phyloP scores from a whole-genome alignment of 2,113 vertebrate genomes.

The Aegotheles bennettii region DNA sequence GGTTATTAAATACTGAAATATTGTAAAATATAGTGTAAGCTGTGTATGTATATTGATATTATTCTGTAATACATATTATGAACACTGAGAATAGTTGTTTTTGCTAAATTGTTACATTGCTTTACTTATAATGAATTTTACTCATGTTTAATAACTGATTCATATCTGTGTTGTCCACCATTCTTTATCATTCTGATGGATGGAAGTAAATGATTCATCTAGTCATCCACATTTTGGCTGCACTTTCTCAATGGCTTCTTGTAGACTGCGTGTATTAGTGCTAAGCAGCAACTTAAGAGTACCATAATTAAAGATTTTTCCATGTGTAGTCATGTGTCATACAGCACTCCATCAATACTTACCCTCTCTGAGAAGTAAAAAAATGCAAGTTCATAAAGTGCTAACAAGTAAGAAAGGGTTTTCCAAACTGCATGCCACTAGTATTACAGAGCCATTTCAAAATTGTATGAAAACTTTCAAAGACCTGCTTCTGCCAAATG shows the following conservation, averaged over 20 bases:
- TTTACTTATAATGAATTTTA: neutral
- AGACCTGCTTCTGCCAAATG: neutral
- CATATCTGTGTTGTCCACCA: constrained; percentile 33
- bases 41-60: neutral
- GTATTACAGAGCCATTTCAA: neutral
- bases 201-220: constrained; percentile 58
- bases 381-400: neutral
- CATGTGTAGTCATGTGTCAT: neutral
- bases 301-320: neutral
- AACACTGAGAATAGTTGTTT: neutral
- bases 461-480: neutral
- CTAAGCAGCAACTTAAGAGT: neutral
- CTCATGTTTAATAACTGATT: neutral
- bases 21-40: neutral
- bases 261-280: neutral
- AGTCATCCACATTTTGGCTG: constrained; percentile 30
- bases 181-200: constrained; percentile 46
- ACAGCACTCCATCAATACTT: neutral
- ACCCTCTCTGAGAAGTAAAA: neutral
- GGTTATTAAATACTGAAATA: neutral
- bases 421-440: neutral
- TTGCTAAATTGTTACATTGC: neutral
- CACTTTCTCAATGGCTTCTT: neutral
- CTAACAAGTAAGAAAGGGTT: neutral
- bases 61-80: neutral